Evolutionary conservation across 2,797 vertebrate genomes (phyloP).

Genomic region (Austrolebias charrua): DNA sequence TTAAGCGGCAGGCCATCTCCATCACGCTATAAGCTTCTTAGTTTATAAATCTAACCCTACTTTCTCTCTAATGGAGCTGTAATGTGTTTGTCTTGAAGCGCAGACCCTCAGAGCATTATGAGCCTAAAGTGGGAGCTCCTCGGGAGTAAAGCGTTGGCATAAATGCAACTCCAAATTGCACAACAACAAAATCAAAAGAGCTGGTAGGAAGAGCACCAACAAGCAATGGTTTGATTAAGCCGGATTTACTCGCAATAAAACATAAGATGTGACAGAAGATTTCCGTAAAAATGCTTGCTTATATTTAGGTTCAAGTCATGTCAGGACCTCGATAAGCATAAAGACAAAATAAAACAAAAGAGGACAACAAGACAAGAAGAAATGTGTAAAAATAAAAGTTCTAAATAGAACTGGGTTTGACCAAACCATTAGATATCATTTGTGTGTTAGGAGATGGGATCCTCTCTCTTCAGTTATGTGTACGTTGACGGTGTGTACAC

Average conservation of each 20-base stretch:
- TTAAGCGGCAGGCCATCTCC: conserved; percentile 34
- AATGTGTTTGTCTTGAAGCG: conserved; percentile 38
- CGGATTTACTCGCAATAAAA: not conserved
- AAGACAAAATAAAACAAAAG: not conserved
- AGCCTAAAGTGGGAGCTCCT: conserved; percentile 16
- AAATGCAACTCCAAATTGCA: conserved; percentile 19
- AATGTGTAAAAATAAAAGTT: too few species aligned
- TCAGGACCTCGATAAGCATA: too few species aligned
- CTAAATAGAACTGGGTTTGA: conserved; percentile 23
- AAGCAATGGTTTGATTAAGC: conserved; percentile 4
- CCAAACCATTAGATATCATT: conserved; percentile 19
- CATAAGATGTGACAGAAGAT: not conserved
- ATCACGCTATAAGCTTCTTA: conserved; percentile 19
- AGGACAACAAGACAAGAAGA: not conserved
- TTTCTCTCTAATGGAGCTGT: conserved; percentile 52
- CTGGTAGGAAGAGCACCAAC: not conserved
- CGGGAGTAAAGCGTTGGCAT: conserved; percentile 40
- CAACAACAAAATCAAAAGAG: conserved; percentile 12
- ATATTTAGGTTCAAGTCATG: not conserved
- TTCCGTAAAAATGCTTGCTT: not conserved
- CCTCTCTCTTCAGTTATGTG: conserved; percentile 10
- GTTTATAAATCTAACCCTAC: conserved; percentile 40
- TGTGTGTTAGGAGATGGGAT: conserved; percentile 2
- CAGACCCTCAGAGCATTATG: conserved; percentile 19
- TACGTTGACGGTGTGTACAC: conserved; percentile 13